Conservation (phyloP, 2,888 invertebrate species). For the Oeneis ivallda region DNA sequence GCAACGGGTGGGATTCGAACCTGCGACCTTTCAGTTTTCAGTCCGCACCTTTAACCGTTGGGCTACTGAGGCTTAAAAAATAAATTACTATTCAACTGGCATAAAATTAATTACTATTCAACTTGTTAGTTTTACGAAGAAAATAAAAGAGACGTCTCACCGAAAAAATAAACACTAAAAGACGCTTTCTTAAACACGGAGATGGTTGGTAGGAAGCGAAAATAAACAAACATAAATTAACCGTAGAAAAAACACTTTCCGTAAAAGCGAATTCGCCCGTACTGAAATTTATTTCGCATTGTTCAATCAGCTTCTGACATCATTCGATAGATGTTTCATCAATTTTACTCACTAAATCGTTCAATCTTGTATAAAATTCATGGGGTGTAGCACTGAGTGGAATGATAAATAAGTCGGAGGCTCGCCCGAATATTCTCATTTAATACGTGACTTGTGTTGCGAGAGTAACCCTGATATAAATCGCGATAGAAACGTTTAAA, state of each 20-base stretch:
- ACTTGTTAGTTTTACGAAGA: not conserved
- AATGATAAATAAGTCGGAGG: slow-evolving; percentile 81
- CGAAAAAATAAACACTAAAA: not conserved
- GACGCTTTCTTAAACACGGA: slow-evolving; percentile 2
- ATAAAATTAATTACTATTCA: not conserved
- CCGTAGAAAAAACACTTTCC: slow-evolving; percentile 18
- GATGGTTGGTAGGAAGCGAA: not conserved
- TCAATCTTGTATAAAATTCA: slow-evolving; percentile 82
- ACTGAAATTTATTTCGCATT: slow-evolving; percentile 44
- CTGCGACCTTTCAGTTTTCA: too few species aligned
- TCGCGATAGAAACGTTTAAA: slow-evolving; percentile 63
- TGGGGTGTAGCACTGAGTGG: slow-evolving; percentile 77
- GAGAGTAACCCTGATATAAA: slow-evolving; percentile 74
- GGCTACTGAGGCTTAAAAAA: too few species aligned
- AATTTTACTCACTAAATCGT: slow-evolving; percentile 80
- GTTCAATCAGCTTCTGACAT: slow-evolving; percentile 72
- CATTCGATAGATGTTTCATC: slow-evolving; percentile 78
- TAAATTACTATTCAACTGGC: too few species aligned
- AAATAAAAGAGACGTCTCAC: not conserved
- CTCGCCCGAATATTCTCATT: slow-evolving; percentile 81
- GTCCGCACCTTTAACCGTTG: too few species aligned
- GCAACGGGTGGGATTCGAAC: too few species aligned
- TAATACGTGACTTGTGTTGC: slow-evolving; percentile 80
- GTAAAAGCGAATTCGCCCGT: slow-evolving; percentile 17
- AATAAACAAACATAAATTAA: slow-evolving; percentile 25